phyloP scores from a whole-genome alignment of 2,797 vertebrate genomes.

The Scolopax bukidnonensis region DNA sequence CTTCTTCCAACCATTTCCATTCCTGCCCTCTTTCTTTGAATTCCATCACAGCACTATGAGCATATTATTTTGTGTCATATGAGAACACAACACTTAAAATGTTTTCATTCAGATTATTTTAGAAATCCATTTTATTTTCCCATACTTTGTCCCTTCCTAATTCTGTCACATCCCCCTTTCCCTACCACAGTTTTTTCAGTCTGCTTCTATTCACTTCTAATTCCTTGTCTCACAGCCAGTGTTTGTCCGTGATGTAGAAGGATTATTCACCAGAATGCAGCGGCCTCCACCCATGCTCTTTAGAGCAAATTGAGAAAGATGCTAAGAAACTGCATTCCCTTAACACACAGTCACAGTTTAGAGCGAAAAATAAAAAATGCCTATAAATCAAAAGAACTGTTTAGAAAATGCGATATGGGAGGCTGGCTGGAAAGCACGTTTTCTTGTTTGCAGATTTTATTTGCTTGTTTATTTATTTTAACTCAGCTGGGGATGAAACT shows the following conservation, averaged over 20 bases:
- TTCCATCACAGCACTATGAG: background rate
- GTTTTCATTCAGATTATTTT: background rate
- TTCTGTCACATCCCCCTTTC: background rate
- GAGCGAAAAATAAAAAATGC: background rate
- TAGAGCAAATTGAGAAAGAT: background rate
- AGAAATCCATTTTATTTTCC: slow-evolving; percentile 2
- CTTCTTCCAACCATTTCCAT: background rate
- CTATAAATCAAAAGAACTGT: background rate
- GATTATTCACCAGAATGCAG: background rate
- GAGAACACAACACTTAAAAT: background rate
- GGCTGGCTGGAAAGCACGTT: background rate
- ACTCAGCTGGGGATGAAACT: background rate
- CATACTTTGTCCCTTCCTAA: background rate
- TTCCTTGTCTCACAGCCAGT: background rate
- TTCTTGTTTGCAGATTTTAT: background rate
- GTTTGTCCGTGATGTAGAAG: background rate
- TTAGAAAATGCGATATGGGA: background rate
- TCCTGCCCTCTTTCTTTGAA: background rate
- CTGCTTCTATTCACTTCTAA: background rate
- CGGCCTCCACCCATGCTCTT: background rate
- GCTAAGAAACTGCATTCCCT: background rate
- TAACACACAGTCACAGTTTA: background rate
- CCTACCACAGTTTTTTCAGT: background rate
- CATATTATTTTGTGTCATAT: background rate
- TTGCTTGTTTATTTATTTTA: background rate